These are phyloP conservation scores for Lates japonicus DNA, from an alignment of 2,797 vertebrate species.

Conservation along the genomic window DNA sequence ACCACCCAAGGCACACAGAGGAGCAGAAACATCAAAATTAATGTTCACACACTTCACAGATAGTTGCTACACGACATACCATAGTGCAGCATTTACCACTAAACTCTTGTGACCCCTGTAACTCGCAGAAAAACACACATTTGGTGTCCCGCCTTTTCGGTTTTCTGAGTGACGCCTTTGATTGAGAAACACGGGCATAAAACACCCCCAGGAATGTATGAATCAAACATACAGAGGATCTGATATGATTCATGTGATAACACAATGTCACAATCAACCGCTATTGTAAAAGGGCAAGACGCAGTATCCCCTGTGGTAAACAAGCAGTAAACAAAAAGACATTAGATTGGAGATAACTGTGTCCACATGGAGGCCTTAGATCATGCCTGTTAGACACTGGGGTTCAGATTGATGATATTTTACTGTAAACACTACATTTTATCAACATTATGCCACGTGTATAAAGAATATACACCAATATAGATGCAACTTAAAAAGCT, in stretches of 20 bases:
- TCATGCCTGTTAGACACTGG: constrained; percentile 7
- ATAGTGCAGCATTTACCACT: constrained; percentile 10
- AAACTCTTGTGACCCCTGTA: not conserved
- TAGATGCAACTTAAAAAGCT: not conserved
- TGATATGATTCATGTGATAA: constrained; percentile 35
- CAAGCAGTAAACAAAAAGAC: not conserved
- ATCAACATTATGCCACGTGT: not conserved
- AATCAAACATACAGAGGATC: constrained; percentile 15
- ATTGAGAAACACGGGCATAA: constrained; percentile 53
- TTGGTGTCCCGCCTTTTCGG: not conserved
- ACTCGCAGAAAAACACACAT: constrained; percentile 13
- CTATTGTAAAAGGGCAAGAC: constrained; percentile 28
- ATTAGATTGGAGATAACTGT: not conserved
- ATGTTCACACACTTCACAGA: constrained; percentile 36
- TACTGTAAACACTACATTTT: not conserved
- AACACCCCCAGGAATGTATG: constrained; percentile 40
- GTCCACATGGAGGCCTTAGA: not conserved
- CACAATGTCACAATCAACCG: not conserved
- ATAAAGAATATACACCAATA: not conserved
- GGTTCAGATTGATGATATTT: constrained; percentile 2
- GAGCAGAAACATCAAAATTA: constrained; percentile 51
- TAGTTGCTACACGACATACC: constrained; percentile 65
- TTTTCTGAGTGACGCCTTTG: constrained; percentile 49
- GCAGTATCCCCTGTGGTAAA: constrained; percentile 2
- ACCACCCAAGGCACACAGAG: constrained; percentile 73